Evolutionary conservation across 2,888 invertebrate species (phyloP).

Genomic region (Epinotia nisella): DNA sequence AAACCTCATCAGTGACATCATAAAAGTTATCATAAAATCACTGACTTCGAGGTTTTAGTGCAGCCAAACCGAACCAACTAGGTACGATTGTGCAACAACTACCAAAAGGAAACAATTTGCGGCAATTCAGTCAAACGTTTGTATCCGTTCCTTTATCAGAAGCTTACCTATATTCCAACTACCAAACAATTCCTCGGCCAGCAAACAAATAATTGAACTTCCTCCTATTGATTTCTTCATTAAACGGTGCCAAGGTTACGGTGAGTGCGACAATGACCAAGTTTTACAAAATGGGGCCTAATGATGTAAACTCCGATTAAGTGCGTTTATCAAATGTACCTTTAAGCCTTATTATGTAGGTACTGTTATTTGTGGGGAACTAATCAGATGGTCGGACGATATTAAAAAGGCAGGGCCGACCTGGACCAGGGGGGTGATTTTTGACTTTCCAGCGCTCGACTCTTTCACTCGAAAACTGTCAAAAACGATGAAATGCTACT

Average conservation of each 20-base stretch:
- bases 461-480: too few species aligned
- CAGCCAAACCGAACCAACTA: neutral
- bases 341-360: too few species aligned
- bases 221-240: conserved; percentile 56
- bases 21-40: neutral
- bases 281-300: conserved; percentile 9
- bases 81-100: conserved; percentile 2
- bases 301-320: neutral
- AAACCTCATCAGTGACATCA: neutral
- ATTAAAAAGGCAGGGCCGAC: too few species aligned
- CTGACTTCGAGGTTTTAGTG: neutral
- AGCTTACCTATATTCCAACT: conserved; percentile 14
- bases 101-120: conserved; percentile 32
- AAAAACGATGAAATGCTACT: too few species aligned
- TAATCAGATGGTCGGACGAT: too few species aligned
- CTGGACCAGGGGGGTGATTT: too few species aligned
- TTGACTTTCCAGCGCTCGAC: too few species aligned
- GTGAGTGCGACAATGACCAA: conserved; percentile 59
- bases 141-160: conserved; percentile 23
- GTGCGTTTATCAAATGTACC: too few species aligned
- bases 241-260: conserved; percentile 54
- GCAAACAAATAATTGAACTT: conserved; percentile 41
- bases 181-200: conserved; percentile 15
- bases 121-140: conserved; percentile 26
- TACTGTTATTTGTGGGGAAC: too few species aligned